phyloP scores from a whole-genome alignment of 2,888 invertebrate genomes.

The Spisula solida region DNA sequence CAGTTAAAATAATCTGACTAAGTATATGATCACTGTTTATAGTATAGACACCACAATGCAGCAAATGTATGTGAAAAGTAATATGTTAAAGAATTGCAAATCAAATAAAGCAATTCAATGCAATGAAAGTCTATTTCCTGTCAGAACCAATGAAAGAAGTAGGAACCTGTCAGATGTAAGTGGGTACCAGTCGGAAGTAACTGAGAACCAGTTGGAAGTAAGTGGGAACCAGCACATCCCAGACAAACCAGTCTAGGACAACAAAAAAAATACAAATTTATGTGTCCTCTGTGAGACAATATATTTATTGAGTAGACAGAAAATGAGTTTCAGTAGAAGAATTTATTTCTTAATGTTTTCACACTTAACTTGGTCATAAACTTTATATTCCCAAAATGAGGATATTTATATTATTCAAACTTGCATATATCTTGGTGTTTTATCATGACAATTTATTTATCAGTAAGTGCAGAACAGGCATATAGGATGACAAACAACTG shows the following conservation, averaged over 20 bases:
- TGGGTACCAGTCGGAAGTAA: background rate
- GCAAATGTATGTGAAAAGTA: background rate
- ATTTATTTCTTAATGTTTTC: background rate
- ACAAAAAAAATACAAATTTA: background rate
- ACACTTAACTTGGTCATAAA: background rate
- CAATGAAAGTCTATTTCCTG: background rate
- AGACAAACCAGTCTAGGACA: background rate
- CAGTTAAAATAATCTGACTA: background rate
- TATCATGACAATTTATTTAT: background rate
- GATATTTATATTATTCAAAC: background rate
- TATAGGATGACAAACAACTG: background rate
- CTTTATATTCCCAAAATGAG: background rate
- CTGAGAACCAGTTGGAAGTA: background rate
- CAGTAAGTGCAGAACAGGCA: background rate
- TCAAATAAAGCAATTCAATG: background rate
- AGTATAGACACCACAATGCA: background rate
- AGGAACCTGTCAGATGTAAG: background rate
- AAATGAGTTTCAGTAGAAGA: background rate
- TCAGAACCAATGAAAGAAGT: background rate
- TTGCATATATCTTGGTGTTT: background rate
- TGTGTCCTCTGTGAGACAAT: background rate
- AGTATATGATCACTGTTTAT: background rate
- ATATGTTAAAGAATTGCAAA: background rate
- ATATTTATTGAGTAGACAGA: background rate
- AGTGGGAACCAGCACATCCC: background rate